A percentile compares a stretch with the other conserved stretches of the same genome.
Evolutionary conservation across 1,140 invertebrate genomes (phyloP).

Genomic region (Drosophila oshimai): DNA sequence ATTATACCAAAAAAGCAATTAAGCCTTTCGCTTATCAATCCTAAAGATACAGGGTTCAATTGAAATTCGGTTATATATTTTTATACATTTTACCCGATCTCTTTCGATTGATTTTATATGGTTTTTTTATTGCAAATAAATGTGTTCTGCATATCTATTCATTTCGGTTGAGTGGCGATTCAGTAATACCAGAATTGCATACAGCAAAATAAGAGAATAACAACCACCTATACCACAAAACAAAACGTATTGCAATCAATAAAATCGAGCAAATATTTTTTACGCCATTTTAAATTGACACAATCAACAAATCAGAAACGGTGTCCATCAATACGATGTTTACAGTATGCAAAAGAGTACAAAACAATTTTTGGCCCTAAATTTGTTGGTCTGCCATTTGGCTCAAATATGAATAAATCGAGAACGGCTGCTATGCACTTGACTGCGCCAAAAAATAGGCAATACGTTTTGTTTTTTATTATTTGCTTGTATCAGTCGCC

Average conservation of each 20-base stretch:
- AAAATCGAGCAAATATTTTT: conserved; percentile 54
- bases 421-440: conserved; percentile 10
- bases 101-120: neutral
- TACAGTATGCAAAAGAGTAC: conserved; percentile 1
- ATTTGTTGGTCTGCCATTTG: conserved; percentile 16
- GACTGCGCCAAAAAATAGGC: conserved; percentile 36
- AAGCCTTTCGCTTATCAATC: neutral
- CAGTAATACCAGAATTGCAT: neutral
- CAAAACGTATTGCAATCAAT: conserved; percentile 52
- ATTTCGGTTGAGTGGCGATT: conserved; percentile 5
- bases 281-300: conserved; percentile 56
- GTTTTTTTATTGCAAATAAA: neutral
- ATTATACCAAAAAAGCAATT: conserved; percentile 10
- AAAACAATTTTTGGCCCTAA: conserved; percentile 4
- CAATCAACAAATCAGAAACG: conserved; percentile 72
- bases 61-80: neutral
- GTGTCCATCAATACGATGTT: conserved; percentile 60
- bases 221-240: conserved; percentile 9
- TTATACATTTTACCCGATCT: neutral
- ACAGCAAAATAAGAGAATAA: no score
- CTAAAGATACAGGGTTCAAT: neutral
- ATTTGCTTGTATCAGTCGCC: conserved; percentile 6
- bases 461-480: conserved; percentile 17
- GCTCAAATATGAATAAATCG: conserved; percentile 20
- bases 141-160: neutral